A percentile compares a stretch with the other conserved stretches of the same genome.
Conservation (phyloP, 2,113 vertebrate species). For the Pongo abelii region DNA sequence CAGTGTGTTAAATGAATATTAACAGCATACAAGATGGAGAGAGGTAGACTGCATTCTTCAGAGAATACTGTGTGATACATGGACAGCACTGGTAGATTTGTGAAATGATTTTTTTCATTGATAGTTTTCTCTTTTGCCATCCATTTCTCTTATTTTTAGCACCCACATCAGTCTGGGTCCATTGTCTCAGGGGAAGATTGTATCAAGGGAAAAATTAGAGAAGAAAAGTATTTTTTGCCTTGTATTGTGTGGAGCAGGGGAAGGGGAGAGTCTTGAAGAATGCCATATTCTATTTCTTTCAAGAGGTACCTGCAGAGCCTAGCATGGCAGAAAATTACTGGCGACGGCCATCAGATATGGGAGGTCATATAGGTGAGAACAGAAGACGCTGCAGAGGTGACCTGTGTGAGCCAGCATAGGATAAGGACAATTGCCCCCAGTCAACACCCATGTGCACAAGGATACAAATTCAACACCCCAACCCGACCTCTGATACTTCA, state of each 20-base stretch:
- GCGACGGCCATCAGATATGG: neutral
- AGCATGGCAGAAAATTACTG: too few species aligned
- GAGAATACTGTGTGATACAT: too few species aligned
- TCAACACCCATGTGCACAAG: too few species aligned
- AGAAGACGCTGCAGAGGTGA: neutral
- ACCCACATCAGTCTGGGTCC: neutral
- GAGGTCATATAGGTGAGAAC: neutral
- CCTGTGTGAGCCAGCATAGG: too few species aligned
- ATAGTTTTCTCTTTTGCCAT: too few species aligned
- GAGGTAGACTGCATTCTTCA: neutral
- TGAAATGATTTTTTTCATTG: neutral
- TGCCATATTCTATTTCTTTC: too few species aligned
- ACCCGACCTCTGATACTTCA: neutral
- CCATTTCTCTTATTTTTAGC: neutral
- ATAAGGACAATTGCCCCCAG: neutral
- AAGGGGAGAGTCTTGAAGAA: rapidly evolving
- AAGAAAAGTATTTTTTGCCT: neutral
- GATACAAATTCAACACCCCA: neutral
- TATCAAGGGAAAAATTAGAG: neutral
- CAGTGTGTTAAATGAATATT: neutral
- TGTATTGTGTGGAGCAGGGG: neutral
- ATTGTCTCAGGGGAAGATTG: neutral
- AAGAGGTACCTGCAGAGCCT: neutral
- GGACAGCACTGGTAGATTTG: too few species aligned
- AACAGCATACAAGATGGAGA: neutral